phyloP scores from a whole-genome alignment of 2,888 invertebrate species.

The Euplagia quadripunctaria region DNA sequence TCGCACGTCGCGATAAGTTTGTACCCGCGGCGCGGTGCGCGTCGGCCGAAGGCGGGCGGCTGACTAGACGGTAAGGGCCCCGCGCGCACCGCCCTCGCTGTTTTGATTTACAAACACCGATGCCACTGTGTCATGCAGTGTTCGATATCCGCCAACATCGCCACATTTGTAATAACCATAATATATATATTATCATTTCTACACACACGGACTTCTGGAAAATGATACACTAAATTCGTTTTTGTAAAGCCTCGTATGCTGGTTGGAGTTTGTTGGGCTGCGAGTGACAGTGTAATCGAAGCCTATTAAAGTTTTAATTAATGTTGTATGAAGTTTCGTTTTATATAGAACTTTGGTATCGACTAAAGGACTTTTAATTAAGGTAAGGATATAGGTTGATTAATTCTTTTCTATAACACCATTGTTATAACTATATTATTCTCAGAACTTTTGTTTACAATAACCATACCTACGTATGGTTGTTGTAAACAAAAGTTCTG shows the following conservation, averaged over 20 bases:
- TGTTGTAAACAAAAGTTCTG: no score
- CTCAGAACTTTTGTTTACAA: not conserved
- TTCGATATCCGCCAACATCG: slow-evolving; percentile 52
- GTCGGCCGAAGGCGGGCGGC: slow-evolving; percentile 77
- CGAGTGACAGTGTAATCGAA: slow-evolving; percentile 24
- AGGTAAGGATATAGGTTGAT: not conserved
- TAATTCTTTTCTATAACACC: not conserved
- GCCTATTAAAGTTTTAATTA: slow-evolving; percentile 34
- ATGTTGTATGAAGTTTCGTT: slow-evolving; percentile 29
- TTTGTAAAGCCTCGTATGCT: slow-evolving; percentile 4
- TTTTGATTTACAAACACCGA: slow-evolving; percentile 69
- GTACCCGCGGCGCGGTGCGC: slow-evolving; percentile 54
- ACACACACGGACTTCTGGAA: slow-evolving; percentile 13
- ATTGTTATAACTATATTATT: not conserved
- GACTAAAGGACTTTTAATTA: not conserved
- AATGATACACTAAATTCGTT: not conserved
- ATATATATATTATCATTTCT: slow-evolving; percentile 25
- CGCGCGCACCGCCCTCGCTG: slow-evolving; percentile 57
- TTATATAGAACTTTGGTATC: slow-evolving; percentile 26
- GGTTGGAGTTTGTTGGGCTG: not conserved
- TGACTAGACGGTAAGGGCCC: slow-evolving; percentile 69
- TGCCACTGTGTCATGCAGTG: slow-evolving; percentile 59
- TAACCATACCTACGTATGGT: not conserved
- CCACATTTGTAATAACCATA: slow-evolving; percentile 39
- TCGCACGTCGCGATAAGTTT: slow-evolving; percentile 37